A percentile compares a stretch with the other conserved stretches of the same genome.
Evolutionary conservation across 30 jellyfish, hydroid and myxozoan genomes (phyloP).

Genomic region (Pseudorhiza aurosa): DNA sequence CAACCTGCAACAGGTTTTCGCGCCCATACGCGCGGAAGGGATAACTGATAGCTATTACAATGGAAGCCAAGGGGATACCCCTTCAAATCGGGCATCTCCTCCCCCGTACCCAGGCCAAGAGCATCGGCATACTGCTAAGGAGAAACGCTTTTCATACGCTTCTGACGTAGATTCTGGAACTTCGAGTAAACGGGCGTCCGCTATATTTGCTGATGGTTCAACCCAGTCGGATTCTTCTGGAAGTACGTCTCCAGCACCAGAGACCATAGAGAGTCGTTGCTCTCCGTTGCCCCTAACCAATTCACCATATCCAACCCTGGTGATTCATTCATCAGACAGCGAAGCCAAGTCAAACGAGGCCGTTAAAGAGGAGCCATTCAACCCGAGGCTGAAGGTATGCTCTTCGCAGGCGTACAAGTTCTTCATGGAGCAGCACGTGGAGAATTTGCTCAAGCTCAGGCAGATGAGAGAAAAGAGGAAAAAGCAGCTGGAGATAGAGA

Average conservation of each 20-base stretch:
- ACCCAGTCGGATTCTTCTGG: conserved; percentile 93
- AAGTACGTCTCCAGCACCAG: conserved; percentile 91
- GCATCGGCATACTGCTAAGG: conserved; percentile 27
- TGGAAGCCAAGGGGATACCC: conserved; percentile 39
- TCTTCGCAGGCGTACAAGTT: conserved; percentile 97
- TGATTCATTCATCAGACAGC: conserved; percentile 63
- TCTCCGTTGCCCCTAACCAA: conserved; percentile 94
- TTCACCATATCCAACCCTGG: conserved; percentile 92
- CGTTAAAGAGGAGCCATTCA: conserved; percentile 41
- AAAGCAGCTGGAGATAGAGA: conserved; percentile 90
- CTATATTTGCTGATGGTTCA: conserved; percentile 69
- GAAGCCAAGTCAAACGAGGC: conserved; percentile 15
- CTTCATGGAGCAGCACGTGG: conserved; percentile 99
- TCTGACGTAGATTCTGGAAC: conserved; percentile 85
- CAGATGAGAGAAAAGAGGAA: conserved; percentile 83
- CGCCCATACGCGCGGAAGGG: conserved; percentile 53
- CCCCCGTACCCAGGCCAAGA: conserved; percentile 75
- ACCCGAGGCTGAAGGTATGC: conserved; percentile 80
- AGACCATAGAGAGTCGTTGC: conserved; percentile 91
- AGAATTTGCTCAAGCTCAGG: conserved; percentile 79
- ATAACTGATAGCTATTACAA: conserved; percentile 9
- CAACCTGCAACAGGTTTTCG: conserved; percentile 38
- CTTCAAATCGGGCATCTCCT: conserved; percentile 53
- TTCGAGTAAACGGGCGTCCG: conserved; percentile 77
- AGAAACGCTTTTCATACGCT: conserved; percentile 79